Base-by-base conservation (phyloP, 2,797 vertebrate genomes). In the Alfaro cultratus region DNA sequence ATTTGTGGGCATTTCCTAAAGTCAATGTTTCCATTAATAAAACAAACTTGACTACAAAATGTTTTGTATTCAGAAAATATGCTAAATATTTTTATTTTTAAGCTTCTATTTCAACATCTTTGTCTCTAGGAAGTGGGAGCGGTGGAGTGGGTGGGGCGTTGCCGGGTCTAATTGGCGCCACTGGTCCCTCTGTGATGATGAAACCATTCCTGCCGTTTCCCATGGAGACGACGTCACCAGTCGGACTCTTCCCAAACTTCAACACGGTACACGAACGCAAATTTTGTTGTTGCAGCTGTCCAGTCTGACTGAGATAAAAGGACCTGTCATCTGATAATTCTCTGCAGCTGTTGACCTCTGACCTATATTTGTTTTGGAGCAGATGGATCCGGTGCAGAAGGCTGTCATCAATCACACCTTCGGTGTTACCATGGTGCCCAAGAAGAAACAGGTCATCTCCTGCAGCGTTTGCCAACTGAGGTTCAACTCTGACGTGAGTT, bases 381-480 rank as follows among this genome's bases (percentile, higher is more conserved):
- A 99, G 98, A 99, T 99, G 98, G 98, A 99, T 95, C 98, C 98
- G 23, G 98, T 99, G 87, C 98, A 99, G 95, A 99, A 99, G 93
- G 98, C 98, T 31, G 97, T 99, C 73, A 99, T 99, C 94, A 99
- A 99, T 94, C 98, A 99, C 94, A 99, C 98, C 1, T 99, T 99
- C 93, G 98, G 98, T 73, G 97, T 99, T 76, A 97, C 97, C 79
- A 95, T 98, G 95, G 96, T 96, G 78, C 96, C 97, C 76, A 99
- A 97, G 94, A 99, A 97, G 95, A 99, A 98, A 81, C 98, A 98
- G 95, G 95, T 99, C 0, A 98, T 99, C 93, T 97, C 97, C 80
- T 99, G 98, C 93, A 97, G 97, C 72, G 96, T 98, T 89, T 99
- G 98, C 94, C 98, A 98, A 90, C 96, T 99, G 87, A 97, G 97